phyloP scores from a whole-genome alignment of 53 echinoderm and acorn worm species.

The Hippasteria phrygiana region DNA sequence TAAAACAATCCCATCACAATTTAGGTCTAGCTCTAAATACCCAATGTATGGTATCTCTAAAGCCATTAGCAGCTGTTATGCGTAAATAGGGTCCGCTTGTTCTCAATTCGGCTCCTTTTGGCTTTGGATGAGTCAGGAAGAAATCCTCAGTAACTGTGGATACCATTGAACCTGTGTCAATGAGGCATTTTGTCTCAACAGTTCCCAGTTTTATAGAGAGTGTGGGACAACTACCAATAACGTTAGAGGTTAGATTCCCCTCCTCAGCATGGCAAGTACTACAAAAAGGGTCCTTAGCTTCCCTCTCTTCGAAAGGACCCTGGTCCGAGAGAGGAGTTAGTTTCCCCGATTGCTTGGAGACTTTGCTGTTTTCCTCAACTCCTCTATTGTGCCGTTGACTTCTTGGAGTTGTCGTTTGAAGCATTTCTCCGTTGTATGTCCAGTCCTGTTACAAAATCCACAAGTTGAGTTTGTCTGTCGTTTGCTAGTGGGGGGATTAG shows the following conservation, averaged over 20 bases:
- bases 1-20: too few relatives aligned
- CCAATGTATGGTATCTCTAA: too few relatives aligned
- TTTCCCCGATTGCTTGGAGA: neutral
- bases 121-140: too few relatives aligned
- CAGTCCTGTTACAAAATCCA: neutral
- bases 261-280: neutral
- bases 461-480: neutral
- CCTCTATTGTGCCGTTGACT: neutral
- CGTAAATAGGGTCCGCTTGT: too few relatives aligned
- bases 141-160: too few relatives aligned
- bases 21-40: too few relatives aligned
- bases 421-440: neutral
- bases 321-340: constrained; percentile 7
- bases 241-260: neutral
- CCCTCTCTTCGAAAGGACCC: constrained; percentile 11
- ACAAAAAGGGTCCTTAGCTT: neutral
- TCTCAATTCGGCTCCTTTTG: too few relatives aligned
- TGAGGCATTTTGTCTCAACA: neutral
- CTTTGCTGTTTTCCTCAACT: neutral
- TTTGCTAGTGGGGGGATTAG: neutral
- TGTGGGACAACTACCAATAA: neutral
- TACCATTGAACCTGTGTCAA: too few relatives aligned
- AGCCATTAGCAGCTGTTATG: too few relatives aligned
- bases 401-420: neutral
- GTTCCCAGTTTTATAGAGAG: neutral